These are phyloP conservation scores for Dendrolimus pini DNA, from an alignment of 2,888 invertebrate species.

Conservation along the genomic window DNA sequence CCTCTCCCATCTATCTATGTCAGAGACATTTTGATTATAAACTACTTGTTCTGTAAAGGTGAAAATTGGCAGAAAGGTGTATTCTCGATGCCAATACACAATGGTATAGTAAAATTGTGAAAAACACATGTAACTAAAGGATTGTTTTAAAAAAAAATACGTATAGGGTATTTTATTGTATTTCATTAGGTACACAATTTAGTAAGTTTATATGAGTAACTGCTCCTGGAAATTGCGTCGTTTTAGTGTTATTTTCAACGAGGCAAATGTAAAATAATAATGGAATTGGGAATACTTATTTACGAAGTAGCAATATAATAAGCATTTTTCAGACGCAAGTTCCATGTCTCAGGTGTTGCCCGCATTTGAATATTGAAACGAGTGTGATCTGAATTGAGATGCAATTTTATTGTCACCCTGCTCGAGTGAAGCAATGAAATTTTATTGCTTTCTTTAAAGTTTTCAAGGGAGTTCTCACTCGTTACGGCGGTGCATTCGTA, in stretches of 20 bases:
- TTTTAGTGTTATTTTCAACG: conserved; percentile 8
- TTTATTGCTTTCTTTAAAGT: conserved; percentile 52
- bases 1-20: too few species aligned
- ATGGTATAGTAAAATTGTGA: too few species aligned
- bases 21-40: too few species aligned
- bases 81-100: too few species aligned
- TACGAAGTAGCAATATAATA: conserved; percentile 60
- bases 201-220: background rate
- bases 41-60: too few species aligned
- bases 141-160: too few species aligned
- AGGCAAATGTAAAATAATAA: background rate
- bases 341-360: conserved; percentile 61
- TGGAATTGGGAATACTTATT: conserved; percentile 31
- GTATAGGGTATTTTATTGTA: too few species aligned
- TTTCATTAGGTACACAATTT: too few species aligned
- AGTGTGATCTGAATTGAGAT: conserved; percentile 72
- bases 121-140: too few species aligned
- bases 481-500: conserved; percentile 30
- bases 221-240: conserved; percentile 18
- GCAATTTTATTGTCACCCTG: conserved; percentile 70
- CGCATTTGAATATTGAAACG: conserved; percentile 66
- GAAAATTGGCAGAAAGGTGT: too few species aligned
- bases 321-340: conserved; percentile 54
- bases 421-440: conserved; percentile 43
- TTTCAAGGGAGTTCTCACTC: conserved; percentile 31